Conservation (phyloP, 53 echinoderm and acorn worm genomes). For the Paracentrotus lividus region DNA sequence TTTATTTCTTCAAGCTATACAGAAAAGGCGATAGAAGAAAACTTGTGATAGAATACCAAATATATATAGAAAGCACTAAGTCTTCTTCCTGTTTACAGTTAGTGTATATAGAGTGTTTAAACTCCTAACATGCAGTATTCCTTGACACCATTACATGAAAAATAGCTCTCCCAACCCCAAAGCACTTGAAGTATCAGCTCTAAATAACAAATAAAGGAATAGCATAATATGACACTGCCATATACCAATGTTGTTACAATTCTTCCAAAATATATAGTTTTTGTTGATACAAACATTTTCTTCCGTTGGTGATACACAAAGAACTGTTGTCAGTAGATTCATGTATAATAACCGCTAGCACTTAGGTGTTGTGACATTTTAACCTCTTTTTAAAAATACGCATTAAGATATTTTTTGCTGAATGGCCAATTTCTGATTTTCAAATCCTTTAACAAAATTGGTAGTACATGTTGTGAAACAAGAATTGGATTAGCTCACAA, state of each 20-base stretch:
- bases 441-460: too few species aligned
- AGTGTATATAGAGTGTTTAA: slow-evolving; percentile 22
- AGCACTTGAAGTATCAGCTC: not conserved
- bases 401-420: too few species aligned
- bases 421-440: too few species aligned
- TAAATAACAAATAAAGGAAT: too few species aligned
- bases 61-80: slow-evolving; percentile 29
- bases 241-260: not conserved
- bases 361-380: too few species aligned
- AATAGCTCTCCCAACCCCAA: not conserved
- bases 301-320: not conserved
- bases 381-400: too few species aligned
- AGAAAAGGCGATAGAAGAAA: not conserved
- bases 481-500: too few species aligned
- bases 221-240: not conserved
- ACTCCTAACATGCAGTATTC: not conserved
- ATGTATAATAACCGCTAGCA: not conserved
- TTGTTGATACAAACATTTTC: not conserved
- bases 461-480: too few species aligned
- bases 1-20: not conserved
- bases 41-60: slow-evolving; percentile 41
- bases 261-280: not conserved
- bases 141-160: not conserved
- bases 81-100: slow-evolving; percentile 19
- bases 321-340: too few species aligned